phyloP scores from a whole-genome alignment of 2,113 vertebrate species.

The Esox niger region DNA sequence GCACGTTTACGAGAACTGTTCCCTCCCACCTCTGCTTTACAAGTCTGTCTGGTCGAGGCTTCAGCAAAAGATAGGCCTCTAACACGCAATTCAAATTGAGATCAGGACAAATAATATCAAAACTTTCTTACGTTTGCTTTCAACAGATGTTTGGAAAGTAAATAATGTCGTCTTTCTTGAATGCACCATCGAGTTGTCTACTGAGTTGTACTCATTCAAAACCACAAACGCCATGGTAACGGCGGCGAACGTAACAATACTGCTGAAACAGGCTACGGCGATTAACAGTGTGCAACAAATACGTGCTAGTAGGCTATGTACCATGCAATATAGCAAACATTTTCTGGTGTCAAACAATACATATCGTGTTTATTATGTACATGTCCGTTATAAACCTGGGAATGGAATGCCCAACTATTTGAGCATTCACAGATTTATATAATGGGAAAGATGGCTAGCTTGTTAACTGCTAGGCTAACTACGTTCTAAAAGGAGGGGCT shows the following conservation, averaged over 20 bases:
- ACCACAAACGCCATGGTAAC: conserved; percentile 58
- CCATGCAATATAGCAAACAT: conserved; percentile 22
- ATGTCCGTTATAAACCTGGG: background rate
- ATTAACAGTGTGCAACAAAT: conserved; percentile 9
- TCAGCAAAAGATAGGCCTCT: conserved; percentile 52
- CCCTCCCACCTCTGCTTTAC: conserved; percentile 60
- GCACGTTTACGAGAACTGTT: conserved; percentile 54
- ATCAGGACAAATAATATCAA: background rate
- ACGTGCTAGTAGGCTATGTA: conserved; percentile 38
- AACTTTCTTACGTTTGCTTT: background rate
- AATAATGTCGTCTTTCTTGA: background rate
- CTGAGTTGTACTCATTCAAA: background rate
- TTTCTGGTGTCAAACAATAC: background rate
- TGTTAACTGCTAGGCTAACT: background rate
- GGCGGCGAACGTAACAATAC: conserved; percentile 42
- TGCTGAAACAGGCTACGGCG: conserved; percentile 22
- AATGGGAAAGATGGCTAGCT: conserved; percentile 13
- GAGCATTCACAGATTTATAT: background rate
- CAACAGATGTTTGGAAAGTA: background rate
- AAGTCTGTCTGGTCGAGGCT: conserved; percentile 41
- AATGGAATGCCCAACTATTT: background rate
- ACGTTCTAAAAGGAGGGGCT: conserved; percentile 67
- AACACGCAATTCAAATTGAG: conserved; percentile 51
- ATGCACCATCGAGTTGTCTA: background rate
- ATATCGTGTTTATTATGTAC: fast-evolving